Evolutionary conservation across 2,113 vertebrate genomes (phyloP), one percentile per base, ranked within the genome.

Genomic region (Microcebus jonahi): DNA sequence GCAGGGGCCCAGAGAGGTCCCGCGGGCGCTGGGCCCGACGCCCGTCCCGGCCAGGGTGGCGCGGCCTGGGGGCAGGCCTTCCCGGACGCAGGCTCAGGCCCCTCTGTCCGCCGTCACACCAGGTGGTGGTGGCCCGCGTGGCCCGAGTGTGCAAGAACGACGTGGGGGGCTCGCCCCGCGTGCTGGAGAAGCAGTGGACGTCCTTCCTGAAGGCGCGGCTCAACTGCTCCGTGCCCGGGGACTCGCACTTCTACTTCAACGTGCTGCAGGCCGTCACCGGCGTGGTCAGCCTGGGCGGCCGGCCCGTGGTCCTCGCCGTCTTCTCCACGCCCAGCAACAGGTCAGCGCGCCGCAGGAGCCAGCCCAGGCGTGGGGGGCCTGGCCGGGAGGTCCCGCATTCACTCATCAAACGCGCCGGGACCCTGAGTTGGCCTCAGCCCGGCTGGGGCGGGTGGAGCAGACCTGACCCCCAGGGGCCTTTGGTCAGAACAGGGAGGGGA

Each of bases 161-260:
- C 67, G 98, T 99, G 98, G 99, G 99, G 0, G 99, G 99, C 2
- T 99, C 99, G 0, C 99, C 99, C 87, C 98, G 99, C 0, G 99
- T 99, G 79, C 98, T 99, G 97, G 99, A 99, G 98, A 99, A 99
- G 98, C 99, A 99, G 98, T 99, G 99, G 99, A 99, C 99, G 0
- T 99, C 99, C 4, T 99, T 99, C 98, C 98, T 99, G 94, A 99
- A 99, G 98, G 99, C 99, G 0, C 99, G 99, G 8, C 99, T 99
- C 90, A 99, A 99, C 98, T 99, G 99, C 98, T 99, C 99, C 0
- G 99, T 99, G 90, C 99, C 99, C 0, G 99, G 99, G 0, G 99
- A 99, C 84, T 99, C 99, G 0, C 99, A 99, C 97, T 99, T 99
- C 98, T 99, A 99, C 98, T 99, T 99, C 97, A 99, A 99, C 4